Base-by-base conservation (phyloP, 1,140 invertebrate species). In the Drosophila athabasca region DNA sequence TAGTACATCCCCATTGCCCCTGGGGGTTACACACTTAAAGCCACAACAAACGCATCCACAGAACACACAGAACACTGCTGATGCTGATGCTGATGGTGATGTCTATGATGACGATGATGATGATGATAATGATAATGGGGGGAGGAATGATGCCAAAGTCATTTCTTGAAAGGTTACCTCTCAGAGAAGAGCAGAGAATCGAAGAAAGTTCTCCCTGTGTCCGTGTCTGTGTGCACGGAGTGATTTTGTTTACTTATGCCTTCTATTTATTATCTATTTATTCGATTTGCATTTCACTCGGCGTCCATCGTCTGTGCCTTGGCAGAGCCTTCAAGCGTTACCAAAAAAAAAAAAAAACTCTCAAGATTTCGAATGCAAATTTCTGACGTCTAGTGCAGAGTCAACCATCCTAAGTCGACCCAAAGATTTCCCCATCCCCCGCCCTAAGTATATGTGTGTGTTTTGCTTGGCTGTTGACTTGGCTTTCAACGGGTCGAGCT, bases 191-290 rank as follows among this genome's bases (percentile, higher is more conserved):
- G 31, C 3, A 9, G 9, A 35, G 29, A n/a, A 26, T 4, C 4
- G 24, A 4, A 26, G 24, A 26, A 5, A 26, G 24, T 26, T 5
- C 46, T 60, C 8, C 15, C 17, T 19, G 0, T 19, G 17, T 19
- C 17, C 1, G 17, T 65, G 45, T 55, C 43, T 62, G 44, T 61
- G 55, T 62, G 65, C 60, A 43, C 17, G 54, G 60, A 65, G 48
- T 51, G 77, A 68, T 66, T 78, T 78, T 82, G 69, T 75, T 85
- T 83, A 71, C 84, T 70, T 67, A 64, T 70, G 75, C 64, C 59
- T 61, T 79, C 64, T 83, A 88, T 83, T 88, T 88, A 88, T 83
- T 88, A 83, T 88, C 83, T 79, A 88, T 88, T 88, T 79, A 89
- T 88, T 73, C 83, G 83, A 83, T 88, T 88, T 88, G 76, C 83